A percentile compares a stretch with the other conserved stretches of the same genome.
Evolutionary conservation across 2,888 invertebrate genomes (phyloP).

Genomic region (Argynnis bischoffii): DNA sequence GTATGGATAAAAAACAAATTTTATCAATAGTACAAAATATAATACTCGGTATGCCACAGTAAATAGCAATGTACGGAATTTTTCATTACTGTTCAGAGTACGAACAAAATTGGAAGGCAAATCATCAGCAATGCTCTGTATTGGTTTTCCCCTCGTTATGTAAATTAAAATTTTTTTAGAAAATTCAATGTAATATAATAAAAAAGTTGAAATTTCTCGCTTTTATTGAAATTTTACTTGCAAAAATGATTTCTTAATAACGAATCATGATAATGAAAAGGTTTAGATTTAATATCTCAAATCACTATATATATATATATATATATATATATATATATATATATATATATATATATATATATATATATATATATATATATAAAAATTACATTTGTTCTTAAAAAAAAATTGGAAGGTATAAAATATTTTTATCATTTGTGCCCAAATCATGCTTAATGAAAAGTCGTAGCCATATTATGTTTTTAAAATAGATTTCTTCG

Average conservation of each 20-base stretch:
- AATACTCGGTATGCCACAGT: slow-evolving; percentile 14
- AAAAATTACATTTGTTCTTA: neutral
- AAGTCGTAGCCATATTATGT: too few relatives aligned
- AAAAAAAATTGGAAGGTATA: neutral
- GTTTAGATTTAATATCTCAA: slow-evolving; percentile 3
- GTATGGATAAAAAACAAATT: too few relatives aligned
- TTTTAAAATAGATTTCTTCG: too few relatives aligned
- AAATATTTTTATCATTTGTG: neutral
- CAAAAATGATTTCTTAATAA: neutral
- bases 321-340: too few relatives aligned
- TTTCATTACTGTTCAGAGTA: slow-evolving; percentile 35
- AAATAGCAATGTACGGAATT: slow-evolving; percentile 30
- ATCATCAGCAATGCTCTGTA: slow-evolving; percentile 35
- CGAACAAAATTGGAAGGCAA: slow-evolving; percentile 32
- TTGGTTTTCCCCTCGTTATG: slow-evolving; percentile 27
- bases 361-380: too few relatives aligned
- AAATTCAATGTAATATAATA: slow-evolving; percentile 14
- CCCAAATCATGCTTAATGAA: too few relatives aligned
- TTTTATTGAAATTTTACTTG: neutral
- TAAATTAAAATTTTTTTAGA: slow-evolving; percentile 26
- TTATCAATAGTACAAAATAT: too few relatives aligned
- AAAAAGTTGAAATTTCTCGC: slow-evolving; percentile 1
- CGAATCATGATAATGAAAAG: slow-evolving; percentile 11
- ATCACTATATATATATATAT: too few relatives aligned
- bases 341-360: too few relatives aligned